phyloP scores from a whole-genome alignment of 2,888 invertebrate species.

The Stegana nigrithorax region DNA sequence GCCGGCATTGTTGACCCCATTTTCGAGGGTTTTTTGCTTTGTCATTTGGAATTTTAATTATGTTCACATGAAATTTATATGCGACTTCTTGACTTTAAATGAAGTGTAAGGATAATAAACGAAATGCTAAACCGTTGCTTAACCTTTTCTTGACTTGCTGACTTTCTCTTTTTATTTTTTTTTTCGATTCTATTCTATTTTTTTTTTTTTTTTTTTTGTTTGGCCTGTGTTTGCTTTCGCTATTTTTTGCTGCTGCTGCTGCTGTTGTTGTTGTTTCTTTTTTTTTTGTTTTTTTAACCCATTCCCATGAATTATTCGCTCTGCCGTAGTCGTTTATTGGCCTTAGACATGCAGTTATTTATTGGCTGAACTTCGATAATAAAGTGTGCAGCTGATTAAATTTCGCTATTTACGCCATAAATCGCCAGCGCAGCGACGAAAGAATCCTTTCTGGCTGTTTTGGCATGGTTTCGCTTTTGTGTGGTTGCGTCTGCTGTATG shows the following conservation, averaged over 20 bases:
- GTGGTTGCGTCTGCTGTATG: background rate
- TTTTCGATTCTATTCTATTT: background rate
- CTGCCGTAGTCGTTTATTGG: too few species aligned
- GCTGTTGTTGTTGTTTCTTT: too few species aligned
- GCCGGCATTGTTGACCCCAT: background rate
- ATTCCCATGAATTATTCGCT: too few species aligned
- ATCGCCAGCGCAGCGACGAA: too few species aligned
- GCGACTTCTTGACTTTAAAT: constrained; percentile 56
- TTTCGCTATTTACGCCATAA: background rate
- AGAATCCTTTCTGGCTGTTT: too few species aligned
- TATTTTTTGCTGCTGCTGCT: background rate
- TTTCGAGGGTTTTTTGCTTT: constrained; percentile 41
- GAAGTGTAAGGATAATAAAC: constrained; percentile 44
- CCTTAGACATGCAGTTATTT: constrained; percentile 1
- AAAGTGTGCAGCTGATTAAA: background rate
- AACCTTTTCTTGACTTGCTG: background rate
- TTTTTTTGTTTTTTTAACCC: too few species aligned
- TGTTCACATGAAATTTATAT: constrained; percentile 61
- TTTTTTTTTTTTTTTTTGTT: background rate
- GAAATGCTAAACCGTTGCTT: background rate
- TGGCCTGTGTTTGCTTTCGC: background rate
- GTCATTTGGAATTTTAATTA: constrained; percentile 61
- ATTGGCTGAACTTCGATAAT: background rate
- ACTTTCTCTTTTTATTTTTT: background rate
- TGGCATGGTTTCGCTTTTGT: too few species aligned